Base-by-base conservation (phyloP, 2,113 vertebrate genomes). In the Rhinichthys klamathensis region DNA sequence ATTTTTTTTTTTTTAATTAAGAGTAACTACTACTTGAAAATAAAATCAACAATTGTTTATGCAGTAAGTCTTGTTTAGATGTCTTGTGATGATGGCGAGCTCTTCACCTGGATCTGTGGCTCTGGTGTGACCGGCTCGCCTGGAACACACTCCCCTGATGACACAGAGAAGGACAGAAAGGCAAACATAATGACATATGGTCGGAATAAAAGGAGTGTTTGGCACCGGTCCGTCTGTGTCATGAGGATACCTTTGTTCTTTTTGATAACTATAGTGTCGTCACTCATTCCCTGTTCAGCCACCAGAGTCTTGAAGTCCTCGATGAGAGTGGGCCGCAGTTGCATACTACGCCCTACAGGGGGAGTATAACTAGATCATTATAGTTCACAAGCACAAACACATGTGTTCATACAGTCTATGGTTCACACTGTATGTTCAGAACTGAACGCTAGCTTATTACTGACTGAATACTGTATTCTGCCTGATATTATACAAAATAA, bases 111-210 rank as follows among this genome's bases (percentile, higher is more conserved):
- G 83, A 88, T 51, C 49, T 89, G 80, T 27, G 89, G 69, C 11
- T 85, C 38, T 76, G 38, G 81, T 10, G 21, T 70, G 21, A 80
- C 88, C 82, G 73, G 84, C 77, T 95, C 90, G 83, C 94, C 95
- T 27, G 96, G 96, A 60, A 95, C n/a, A 82, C 97, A 99, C 84
- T 97, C 95, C 74, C 92, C 95, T 95, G 83, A 30, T 27, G n/a
- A 13, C 44, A 56, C 21, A n/a, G 13, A 87, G 41, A 80, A 27
- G 84, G 15, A 21, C n/a, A 61, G 54, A 1, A 44, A 76, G 21
- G 46, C 44, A 60, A 5, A 13, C 35, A 44, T 12, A 51, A 25
- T 54, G 9, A 35, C 8, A 70, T 12, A 41, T 0, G 4, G 4
- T 27, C 12, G 3, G 15, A 69, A 69, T 21, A 35, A 69, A 56